A percentile compares a stretch with the other conserved stretches of the same genome.
phyloP scores from a whole-genome alignment of 2,797 vertebrate species.

The Oreochromis mossambicus region DNA sequence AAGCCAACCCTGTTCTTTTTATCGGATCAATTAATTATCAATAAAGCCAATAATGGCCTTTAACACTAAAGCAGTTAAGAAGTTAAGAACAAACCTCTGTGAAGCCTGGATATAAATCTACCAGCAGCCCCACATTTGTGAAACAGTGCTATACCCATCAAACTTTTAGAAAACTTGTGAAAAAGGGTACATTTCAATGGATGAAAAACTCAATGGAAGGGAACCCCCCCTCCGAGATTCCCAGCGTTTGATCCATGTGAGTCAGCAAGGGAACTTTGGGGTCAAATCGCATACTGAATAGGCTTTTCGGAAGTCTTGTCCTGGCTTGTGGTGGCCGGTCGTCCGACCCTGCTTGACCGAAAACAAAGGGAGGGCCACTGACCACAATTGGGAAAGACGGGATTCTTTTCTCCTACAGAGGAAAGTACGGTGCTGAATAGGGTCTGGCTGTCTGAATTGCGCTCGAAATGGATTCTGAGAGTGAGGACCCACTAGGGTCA shows the following conservation, averaged over 20 bases:
- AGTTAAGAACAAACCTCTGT: background rate
- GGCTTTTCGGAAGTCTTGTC: slow-evolving; percentile 80
- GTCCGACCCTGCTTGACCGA: slow-evolving; percentile 74
- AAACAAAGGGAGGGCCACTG: slow-evolving; percentile 74
- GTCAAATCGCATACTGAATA: slow-evolving; percentile 79
- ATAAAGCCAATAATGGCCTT: slow-evolving; percentile 1
- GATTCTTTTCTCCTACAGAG: slow-evolving; percentile 65
- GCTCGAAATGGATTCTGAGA: slow-evolving; percentile 57
- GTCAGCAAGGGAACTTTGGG: slow-evolving; percentile 72
- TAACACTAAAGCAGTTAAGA: background rate
- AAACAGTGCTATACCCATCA: slow-evolving; percentile 18
- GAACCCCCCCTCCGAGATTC: slow-evolving; percentile 60
- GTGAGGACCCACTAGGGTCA: slow-evolving; percentile 75
- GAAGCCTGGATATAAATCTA: background rate
- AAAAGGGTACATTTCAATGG: slow-evolving; percentile 56
- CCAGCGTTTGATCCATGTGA: slow-evolving; percentile 76
- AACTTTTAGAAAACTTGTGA: slow-evolving; percentile 17
- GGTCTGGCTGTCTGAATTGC: slow-evolving; percentile 74
- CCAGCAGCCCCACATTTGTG: slow-evolving; percentile 10
- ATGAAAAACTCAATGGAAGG: slow-evolving; percentile 51
- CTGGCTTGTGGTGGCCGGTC: slow-evolving; percentile 72
- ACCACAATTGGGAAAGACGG: slow-evolving; percentile 66
- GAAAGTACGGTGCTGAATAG: slow-evolving; percentile 71
- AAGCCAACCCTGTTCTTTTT: slow-evolving; percentile 6
- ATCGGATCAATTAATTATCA: slow-evolving; percentile 4